A percentile compares a stretch with the other conserved stretches of the same genome.
Conservation (phyloP, 2,888 invertebrate genomes). For the Thymelicus acteon region DNA sequence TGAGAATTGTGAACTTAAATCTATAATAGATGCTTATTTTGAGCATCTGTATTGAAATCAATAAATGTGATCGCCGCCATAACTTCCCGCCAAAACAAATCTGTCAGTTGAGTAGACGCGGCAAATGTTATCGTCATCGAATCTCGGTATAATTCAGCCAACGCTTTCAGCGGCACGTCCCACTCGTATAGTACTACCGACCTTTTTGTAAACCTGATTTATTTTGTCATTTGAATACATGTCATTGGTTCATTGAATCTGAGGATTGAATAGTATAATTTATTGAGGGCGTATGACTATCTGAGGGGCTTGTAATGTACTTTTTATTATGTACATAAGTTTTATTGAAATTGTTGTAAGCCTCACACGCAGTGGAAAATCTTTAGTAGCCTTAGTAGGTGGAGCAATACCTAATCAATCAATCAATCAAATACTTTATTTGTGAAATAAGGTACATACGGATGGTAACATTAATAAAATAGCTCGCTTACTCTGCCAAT, state of each 20-base stretch:
- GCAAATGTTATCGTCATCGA: constrained; percentile 53
- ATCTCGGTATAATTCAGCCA: constrained; percentile 64
- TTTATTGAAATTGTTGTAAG: constrained; percentile 19
- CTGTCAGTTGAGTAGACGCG: constrained; percentile 49
- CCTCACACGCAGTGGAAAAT: constrained; percentile 14
- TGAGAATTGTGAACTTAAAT: neutral
- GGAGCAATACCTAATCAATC: neutral
- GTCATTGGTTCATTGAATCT: constrained; percentile 36
- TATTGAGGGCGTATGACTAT: constrained; percentile 41
- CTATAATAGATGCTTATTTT: neutral
- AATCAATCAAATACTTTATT: too few relatives aligned
- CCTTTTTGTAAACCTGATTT: constrained; percentile 55
- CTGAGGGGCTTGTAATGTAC: constrained; percentile 18
- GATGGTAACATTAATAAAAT: too few relatives aligned
- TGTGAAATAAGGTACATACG: too few relatives aligned
- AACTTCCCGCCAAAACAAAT: constrained; percentile 57
- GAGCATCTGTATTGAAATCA: constrained; percentile 37
- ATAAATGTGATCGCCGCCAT: constrained; percentile 34
- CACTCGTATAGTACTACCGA: constrained; percentile 49
- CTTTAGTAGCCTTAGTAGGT: neutral
- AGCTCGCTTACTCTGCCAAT: too few relatives aligned
- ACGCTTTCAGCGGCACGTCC: constrained; percentile 70
- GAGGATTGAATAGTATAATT: constrained; percentile 41
- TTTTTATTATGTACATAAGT: constrained; percentile 14
- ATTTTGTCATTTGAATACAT: constrained; percentile 43